phyloP scores from a whole-genome alignment of 2,113 vertebrate genomes.

The rat (Rattus norvegicus) region DNA sequence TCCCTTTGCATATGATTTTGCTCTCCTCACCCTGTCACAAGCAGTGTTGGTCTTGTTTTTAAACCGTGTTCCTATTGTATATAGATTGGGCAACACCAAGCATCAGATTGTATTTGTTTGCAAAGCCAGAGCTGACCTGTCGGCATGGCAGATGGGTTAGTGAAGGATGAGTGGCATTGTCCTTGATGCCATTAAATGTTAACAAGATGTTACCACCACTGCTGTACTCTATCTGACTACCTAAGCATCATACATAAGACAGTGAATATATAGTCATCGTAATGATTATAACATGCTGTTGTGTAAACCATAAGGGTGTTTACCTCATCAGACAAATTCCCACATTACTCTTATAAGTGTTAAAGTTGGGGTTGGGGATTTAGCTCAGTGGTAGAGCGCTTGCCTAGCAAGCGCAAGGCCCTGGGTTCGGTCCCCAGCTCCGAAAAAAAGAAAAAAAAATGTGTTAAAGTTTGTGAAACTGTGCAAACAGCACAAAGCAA shows the following conservation, averaged over 20 bases:
- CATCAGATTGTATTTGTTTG: background rate
- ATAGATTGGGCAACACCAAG: background rate
- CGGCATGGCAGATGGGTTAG: background rate
- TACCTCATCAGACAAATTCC: slow-evolving; percentile 10
- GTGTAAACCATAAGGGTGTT: background rate
- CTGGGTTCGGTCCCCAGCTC: no score
- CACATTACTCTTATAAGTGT: slow-evolving; percentile 35
- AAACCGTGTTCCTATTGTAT: background rate
- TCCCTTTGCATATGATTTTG: background rate
- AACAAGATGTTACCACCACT: background rate
- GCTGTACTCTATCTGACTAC: background rate
- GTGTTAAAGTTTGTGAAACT: background rate
- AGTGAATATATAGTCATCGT: background rate
- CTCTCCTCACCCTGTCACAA: background rate
- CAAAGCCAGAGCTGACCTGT: background rate
- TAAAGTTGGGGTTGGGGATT: no score
- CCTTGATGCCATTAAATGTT: slow-evolving; percentile 5
- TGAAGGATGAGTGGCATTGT: background rate
- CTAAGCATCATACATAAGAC: background rate
- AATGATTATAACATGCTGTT: slow-evolving; percentile 6
- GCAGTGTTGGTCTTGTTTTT: slow-evolving; percentile 18
- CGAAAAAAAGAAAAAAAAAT: no score
- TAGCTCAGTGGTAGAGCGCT: no score
- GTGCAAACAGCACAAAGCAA: background rate
- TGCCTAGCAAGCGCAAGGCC: no score